A percentile compares a stretch with the other conserved stretches of the same genome.
Conservation (phyloP, 2,888 invertebrate species). For the Nycteola revayana region DNA sequence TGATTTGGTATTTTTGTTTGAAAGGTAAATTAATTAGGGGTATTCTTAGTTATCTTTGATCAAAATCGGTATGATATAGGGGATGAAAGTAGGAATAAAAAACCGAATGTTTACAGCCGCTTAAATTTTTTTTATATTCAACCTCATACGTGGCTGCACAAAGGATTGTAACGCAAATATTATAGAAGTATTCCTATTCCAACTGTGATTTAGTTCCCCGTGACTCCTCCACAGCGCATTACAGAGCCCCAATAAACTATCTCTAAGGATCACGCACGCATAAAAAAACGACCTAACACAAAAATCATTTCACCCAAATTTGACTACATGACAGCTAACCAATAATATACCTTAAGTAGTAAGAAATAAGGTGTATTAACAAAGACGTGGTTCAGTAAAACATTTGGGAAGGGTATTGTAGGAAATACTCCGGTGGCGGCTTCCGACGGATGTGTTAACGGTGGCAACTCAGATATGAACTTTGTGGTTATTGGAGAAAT, state of each 20-base stretch:
- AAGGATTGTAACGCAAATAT: slow-evolving; percentile 21
- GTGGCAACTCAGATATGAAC: slow-evolving; percentile 26
- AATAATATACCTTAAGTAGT: slow-evolving; percentile 9
- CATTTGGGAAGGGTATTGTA: slow-evolving; percentile 45
- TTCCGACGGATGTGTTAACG: slow-evolving; percentile 52
- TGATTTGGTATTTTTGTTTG: too few species aligned
- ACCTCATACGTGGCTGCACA: too few species aligned
- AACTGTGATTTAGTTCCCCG: slow-evolving; percentile 31
- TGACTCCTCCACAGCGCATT: slow-evolving; percentile 43
- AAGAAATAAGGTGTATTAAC: slow-evolving; percentile 1
- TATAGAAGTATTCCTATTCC: slow-evolving; percentile 30
- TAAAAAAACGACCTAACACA: slow-evolving; percentile 40
- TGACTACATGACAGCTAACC: background rate
- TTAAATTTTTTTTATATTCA: too few species aligned
- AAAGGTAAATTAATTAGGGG: too few species aligned
- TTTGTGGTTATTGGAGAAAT: slow-evolving; percentile 18
- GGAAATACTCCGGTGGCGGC: slow-evolving; percentile 40
- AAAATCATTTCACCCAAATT: slow-evolving; percentile 29
- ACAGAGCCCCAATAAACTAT: slow-evolving; percentile 44
- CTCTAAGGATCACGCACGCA: slow-evolving; percentile 35
- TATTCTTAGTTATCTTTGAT: too few species aligned
- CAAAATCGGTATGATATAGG: too few species aligned
- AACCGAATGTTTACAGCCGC: too few species aligned
- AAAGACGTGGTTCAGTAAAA: slow-evolving; percentile 24
- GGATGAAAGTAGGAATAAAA: too few species aligned